phyloP scores from a whole-genome alignment of 2,113 vertebrate genomes.

The Chinchilla lanigera region DNA sequence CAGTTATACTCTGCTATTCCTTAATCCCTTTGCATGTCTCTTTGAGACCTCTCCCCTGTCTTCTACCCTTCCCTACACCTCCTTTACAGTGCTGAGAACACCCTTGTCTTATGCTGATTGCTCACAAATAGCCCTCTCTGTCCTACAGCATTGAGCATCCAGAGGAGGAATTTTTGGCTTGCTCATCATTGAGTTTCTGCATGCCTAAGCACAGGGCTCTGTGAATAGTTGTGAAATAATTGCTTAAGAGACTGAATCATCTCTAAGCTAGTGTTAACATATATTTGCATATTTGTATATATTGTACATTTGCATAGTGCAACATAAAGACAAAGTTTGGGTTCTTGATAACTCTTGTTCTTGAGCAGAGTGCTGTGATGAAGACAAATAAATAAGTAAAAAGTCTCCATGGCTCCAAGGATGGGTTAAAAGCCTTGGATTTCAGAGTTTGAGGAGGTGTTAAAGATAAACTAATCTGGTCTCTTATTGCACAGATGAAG shows the following conservation, averaged over 20 bases:
- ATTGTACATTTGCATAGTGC: not conserved
- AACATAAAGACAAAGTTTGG: not conserved
- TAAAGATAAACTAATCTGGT: not conserved
- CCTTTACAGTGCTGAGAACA: not conserved
- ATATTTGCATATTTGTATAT: not conserved
- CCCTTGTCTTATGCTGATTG: not conserved
- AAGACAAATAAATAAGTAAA: not conserved
- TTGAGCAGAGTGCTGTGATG: not conserved
- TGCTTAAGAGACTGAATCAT: not conserved
- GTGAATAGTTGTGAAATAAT: not conserved
- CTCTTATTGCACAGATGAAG: not conserved
- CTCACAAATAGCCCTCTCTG: not conserved
- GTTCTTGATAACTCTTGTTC: not conserved
- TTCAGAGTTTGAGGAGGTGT: conserved; percentile 1
- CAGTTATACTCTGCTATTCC: not conserved
- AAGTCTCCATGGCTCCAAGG: not conserved
- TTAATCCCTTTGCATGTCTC: not conserved
- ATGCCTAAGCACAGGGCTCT: not conserved
- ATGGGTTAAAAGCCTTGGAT: not conserved
- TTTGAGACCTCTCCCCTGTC: not conserved
- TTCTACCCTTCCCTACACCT: not conserved
- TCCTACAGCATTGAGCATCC: not conserved
- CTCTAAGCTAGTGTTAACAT: not conserved
- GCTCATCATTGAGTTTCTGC: not conserved
- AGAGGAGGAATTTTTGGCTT: not conserved